phyloP scores from a whole-genome alignment of 2,888 invertebrate species.

The Ectemnius lituratus region DNA sequence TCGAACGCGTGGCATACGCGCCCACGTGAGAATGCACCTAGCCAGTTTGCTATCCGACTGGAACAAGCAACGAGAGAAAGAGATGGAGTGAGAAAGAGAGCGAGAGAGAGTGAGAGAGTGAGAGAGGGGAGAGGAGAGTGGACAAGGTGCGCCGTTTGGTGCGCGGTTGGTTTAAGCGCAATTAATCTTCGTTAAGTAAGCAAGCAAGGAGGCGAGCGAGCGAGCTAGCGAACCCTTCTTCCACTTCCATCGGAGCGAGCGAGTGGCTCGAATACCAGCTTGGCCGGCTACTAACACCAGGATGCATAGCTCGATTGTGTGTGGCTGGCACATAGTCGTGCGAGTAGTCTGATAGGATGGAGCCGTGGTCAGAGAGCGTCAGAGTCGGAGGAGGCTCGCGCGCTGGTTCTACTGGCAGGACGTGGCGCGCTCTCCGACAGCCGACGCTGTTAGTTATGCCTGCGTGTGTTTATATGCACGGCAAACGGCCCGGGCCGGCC shows the following conservation, averaged over 20 bases:
- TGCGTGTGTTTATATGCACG: constrained; percentile 56
- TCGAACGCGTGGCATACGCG: constrained; percentile 60
- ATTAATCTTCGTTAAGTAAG: constrained; percentile 77
- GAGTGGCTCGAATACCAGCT: constrained; percentile 38
- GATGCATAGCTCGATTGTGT: constrained; percentile 6
- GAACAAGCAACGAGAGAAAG: constrained; percentile 37
- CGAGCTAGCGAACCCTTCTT: constrained; percentile 59
- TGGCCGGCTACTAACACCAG: constrained; percentile 4
- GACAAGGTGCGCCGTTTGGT: constrained; percentile 54
- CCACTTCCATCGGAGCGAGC: constrained; percentile 48
- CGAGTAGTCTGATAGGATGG: not conserved
- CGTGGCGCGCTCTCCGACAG: too few relatives aligned
- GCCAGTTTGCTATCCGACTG: not conserved
- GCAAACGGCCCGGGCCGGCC: constrained; percentile 36
- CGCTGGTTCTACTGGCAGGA: not conserved
- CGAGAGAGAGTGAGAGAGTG: too few relatives aligned
- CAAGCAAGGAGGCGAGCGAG: constrained; percentile 68
- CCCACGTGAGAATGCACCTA: constrained; percentile 67
- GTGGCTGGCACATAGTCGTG: not conserved
- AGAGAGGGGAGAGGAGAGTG: constrained; percentile 29
- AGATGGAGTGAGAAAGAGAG: not conserved
- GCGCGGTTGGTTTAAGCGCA: constrained; percentile 75
- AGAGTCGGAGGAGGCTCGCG: constrained; percentile 8
- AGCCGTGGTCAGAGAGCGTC: constrained; percentile 21
- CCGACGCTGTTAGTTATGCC: constrained; percentile 62